Evolutionary conservation across 1,140 invertebrate species (phyloP).

Genomic region (Pinna nobilis): DNA sequence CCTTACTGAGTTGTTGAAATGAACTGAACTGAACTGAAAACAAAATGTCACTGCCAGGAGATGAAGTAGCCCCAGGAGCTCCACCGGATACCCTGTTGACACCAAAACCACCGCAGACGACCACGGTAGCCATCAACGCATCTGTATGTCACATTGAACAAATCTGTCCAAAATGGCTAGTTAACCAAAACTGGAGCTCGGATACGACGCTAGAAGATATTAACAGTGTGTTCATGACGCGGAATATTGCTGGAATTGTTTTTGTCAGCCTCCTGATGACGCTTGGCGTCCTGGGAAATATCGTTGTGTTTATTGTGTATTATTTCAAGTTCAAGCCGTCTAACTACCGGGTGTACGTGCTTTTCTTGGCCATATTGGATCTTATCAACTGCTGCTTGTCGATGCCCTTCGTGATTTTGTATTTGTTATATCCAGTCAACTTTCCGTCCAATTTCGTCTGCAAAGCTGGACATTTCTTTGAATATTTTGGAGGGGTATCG

Average conservation of each 20-base stretch:
- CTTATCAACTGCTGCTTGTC: conserved; percentile 61
- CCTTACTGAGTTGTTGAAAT: too few species aligned
- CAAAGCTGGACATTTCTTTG: conserved; percentile 58
- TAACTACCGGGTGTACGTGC: conserved; percentile 60
- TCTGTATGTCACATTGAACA: too few species aligned
- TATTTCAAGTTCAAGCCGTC: conserved; percentile 52
- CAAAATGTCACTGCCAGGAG: too few species aligned
- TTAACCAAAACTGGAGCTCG: conserved; percentile 7
- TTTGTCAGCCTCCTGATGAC: conserved; percentile 52
- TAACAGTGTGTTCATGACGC: conserved; percentile 46
- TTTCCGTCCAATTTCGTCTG: conserved; percentile 57
- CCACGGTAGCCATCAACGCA: too few species aligned
- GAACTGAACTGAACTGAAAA: too few species aligned
- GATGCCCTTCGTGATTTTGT: conserved; percentile 60
- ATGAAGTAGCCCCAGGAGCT: too few species aligned
- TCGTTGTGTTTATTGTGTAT: conserved; percentile 62
- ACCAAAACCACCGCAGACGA: too few species aligned
- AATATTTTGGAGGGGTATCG: conserved; percentile 58
- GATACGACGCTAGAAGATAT: conserved; percentile 34
- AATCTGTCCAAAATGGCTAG: conserved; percentile 35
- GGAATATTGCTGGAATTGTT: conserved; percentile 48
- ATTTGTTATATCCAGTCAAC: conserved; percentile 52
- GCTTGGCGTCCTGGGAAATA: conserved; percentile 60
- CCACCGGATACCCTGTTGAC: too few species aligned
- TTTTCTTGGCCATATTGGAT: conserved; percentile 59